Percentiles rank a stretch among this genome's conserved stretches.
Conservation (phyloP, 2,113 vertebrate species). For the Paradoxurus hermaphroditus region DNA sequence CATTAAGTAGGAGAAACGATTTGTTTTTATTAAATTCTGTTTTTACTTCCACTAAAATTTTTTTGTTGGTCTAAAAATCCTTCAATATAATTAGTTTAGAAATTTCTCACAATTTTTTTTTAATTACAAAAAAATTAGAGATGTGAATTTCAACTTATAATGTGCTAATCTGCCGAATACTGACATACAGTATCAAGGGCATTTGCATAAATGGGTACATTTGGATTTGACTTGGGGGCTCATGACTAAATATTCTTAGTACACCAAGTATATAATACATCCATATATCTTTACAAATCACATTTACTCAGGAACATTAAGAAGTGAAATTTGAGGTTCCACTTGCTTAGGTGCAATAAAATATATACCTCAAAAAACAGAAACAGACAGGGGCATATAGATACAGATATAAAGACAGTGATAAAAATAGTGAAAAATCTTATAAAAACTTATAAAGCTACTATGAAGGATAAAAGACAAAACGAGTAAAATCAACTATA, state of each 20-base stretch:
- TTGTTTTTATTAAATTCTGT: not conserved
- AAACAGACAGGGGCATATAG: not conserved
- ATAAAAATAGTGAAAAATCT: not conserved
- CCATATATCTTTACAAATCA: slow-evolving; percentile 40
- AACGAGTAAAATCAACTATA: not conserved
- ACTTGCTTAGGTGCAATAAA: slow-evolving; percentile 19
- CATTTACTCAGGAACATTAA: slow-evolving; percentile 40
- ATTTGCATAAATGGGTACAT: not conserved
- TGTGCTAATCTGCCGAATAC: not conserved
- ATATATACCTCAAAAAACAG: not conserved
- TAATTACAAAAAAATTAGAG: not conserved
- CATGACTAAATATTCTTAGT: slow-evolving; percentile 32
- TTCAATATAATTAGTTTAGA: not conserved
- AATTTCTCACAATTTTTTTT: not conserved
- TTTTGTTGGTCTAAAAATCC: not conserved
- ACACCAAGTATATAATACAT: slow-evolving; percentile 38
- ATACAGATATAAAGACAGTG: not conserved
- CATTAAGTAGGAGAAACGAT: not conserved
- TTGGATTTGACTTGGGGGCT: not conserved
- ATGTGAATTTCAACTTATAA: not conserved
- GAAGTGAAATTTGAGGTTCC: not conserved
- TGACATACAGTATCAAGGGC: not conserved
- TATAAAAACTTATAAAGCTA: not conserved
- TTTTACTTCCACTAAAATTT: not conserved
- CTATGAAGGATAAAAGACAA: not conserved